A percentile compares a stretch with the other conserved stretches of the same genome.
These are phyloP conservation scores for Sisor rabdophorus DNA, from an alignment of 2,113 vertebrate species.

Conservation along the genomic window DNA sequence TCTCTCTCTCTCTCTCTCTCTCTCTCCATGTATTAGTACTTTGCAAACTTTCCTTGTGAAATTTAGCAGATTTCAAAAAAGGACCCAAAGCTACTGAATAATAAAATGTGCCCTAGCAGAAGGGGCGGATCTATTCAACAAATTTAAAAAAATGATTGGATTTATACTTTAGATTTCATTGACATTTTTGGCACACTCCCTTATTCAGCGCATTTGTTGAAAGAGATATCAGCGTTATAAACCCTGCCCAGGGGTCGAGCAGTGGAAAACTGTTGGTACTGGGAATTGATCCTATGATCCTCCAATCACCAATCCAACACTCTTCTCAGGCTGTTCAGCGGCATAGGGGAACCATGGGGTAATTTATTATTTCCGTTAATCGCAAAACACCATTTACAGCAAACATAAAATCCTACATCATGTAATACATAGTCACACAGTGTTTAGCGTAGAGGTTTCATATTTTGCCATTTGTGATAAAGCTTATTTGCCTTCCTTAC, in stretches of 20 bases:
- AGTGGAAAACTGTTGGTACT: no score
- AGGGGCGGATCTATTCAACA: neutral
- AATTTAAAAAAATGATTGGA: no score
- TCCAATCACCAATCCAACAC: no score
- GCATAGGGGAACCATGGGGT: neutral
- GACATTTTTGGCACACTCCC: no score
- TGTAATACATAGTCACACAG: neutral
- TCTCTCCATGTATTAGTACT: neutral
- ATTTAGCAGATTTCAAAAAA: neutral
- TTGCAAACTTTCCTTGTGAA: neutral
- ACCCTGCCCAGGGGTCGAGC: no score
- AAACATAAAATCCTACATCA: neutral
- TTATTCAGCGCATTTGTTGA: no score
- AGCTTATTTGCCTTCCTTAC: neutral
- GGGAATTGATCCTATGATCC: no score
- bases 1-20: neutral
- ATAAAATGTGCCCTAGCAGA: neutral
- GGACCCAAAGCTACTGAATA: neutral
- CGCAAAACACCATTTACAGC: neutral
- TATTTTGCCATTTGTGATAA: neutral
- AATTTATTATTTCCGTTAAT: neutral
- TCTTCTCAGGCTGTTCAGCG: neutral
- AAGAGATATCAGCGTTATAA: no score
- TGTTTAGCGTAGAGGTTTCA: neutral
- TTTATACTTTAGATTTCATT: no score